phyloP scores from a whole-genome alignment of 1,140 invertebrate genomes.

The Drosophila ogumai region DNA sequence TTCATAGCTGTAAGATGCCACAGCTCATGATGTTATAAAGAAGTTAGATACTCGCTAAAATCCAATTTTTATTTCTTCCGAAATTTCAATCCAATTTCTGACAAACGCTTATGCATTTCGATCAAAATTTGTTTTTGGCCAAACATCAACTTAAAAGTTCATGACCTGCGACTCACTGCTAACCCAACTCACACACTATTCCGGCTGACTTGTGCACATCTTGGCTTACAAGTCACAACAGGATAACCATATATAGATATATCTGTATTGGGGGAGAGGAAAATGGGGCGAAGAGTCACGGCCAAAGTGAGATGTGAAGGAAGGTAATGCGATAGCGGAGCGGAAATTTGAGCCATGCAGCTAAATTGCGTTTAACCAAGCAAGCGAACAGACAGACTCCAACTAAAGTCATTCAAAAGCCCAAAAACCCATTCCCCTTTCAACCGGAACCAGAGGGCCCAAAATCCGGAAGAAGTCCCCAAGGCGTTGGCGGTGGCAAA shows the following conservation, averaged over 20 bases:
- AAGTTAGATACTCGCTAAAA: not conserved
- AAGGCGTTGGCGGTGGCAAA: not conserved
- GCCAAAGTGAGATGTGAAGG: slow-evolving; percentile 11
- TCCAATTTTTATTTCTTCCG: slow-evolving; percentile 3
- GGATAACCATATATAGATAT: slow-evolving; percentile 1
- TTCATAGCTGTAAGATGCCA: not conserved
- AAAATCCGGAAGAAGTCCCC: slow-evolving; percentile 4
- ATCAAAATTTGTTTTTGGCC: slow-evolving; percentile 10
- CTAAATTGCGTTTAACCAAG: slow-evolving; percentile 82
- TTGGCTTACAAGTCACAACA: slow-evolving; percentile 22
- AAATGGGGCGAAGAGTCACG: not conserved
- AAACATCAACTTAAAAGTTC: slow-evolving; percentile 7
- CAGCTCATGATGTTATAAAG: no score
- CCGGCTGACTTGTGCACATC: slow-evolving; percentile 8
- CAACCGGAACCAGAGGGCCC: slow-evolving; percentile 18
- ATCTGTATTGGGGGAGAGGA: not conserved
- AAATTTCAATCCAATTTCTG: slow-evolving; percentile 9
- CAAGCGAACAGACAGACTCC: slow-evolving; percentile 32
- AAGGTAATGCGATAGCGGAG: slow-evolving; percentile 60
- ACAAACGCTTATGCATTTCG: not conserved
- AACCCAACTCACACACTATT: slow-evolving; percentile 22
- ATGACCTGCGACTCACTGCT: not conserved
- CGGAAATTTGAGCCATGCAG: slow-evolving; percentile 78
- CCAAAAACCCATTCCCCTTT: slow-evolving; percentile 6
- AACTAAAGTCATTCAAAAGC: slow-evolving; percentile 37